Evolutionary conservation across 2,888 invertebrate genomes (phyloP), one percentile per base, ranked within the genome.

Genomic region (Aquatica leii): DNA sequence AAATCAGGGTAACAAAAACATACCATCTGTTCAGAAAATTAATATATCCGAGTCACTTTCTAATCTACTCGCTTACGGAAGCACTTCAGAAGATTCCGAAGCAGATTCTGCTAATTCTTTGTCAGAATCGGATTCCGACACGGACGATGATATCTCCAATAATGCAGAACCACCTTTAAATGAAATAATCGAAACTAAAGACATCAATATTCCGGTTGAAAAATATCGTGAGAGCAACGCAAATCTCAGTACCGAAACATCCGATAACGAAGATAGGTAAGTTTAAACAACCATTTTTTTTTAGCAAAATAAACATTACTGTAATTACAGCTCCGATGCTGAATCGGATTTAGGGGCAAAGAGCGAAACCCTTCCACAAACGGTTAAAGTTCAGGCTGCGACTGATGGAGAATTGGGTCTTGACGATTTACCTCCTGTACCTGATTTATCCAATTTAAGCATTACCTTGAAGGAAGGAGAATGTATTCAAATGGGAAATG

Each of bases 401-500:
- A 21, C 37, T 41, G 46, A 59, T 8, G 52, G 60, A 6, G 67
- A 67, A 14, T 37, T 62, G 20, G 46, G 48, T 1, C 79, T 91
- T 3, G 88, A 90, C 60, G 90, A 93, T 74, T 82, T 94, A 62
- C 94, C 94, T 0, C 93, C 92, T 0, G 91, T 95, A 60, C 89
- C 94, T 78, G 91, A 94, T 74, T 57, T 78, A 12, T 73, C 77
- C 6, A 65, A 67, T 14, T 84, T 94, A 20, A 86, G 89, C 71
- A 92, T 95, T 67, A 88, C 88, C 59, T 88, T 94, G n/a, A 88
- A 90, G 0, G 88, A 90, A 73, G 87, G 90, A 64, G 87, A 93
- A 68, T 91, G 91, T 70, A 84, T 87, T 57, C 88, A 89, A 70
- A 85, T 95, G 70, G 95, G 95, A 51, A 86, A 86, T 57, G 85